A percentile compares a stretch with the other conserved stretches of the same genome.
phyloP scores from a whole-genome alignment of 2,797 vertebrate genomes.

The Neosilurus mollespiculum region DNA sequence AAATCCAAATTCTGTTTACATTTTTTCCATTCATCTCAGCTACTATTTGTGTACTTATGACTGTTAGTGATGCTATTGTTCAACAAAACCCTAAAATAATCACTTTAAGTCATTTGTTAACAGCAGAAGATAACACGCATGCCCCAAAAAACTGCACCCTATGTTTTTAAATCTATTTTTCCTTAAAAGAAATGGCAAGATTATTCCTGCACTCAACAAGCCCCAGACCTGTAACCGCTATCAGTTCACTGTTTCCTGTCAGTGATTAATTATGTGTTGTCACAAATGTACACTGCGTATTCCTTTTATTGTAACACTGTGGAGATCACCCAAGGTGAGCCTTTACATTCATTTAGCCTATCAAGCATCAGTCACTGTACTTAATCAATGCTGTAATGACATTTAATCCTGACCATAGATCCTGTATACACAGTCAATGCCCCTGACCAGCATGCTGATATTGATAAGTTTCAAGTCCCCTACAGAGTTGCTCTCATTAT shows the following conservation, averaged over 20 bases:
- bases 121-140: background rate
- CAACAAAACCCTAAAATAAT: background rate
- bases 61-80: background rate
- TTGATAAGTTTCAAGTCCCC: constrained; percentile 38
- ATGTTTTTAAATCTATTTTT: background rate
- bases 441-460: constrained; percentile 22
- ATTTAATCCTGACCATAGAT: constrained; percentile 11
- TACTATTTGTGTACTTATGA: background rate
- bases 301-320: constrained; percentile 9
- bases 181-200: background rate
- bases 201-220: background rate
- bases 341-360: background rate
- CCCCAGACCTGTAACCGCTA: background rate
- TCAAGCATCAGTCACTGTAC: constrained; percentile 29
- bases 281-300: background rate
- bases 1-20: too few species aligned
- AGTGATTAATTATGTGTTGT: background rate
- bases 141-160: background rate
- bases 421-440: background rate
- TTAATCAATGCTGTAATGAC: constrained; percentile 39
- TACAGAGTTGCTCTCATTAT: constrained; percentile 31
- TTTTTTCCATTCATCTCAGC: too few species aligned
- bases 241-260: constrained; percentile 6
- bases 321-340: background rate
- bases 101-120: background rate